Base-by-base conservation (phyloP, 1,140 invertebrate genomes). In the Grapholita molesta region DNA sequence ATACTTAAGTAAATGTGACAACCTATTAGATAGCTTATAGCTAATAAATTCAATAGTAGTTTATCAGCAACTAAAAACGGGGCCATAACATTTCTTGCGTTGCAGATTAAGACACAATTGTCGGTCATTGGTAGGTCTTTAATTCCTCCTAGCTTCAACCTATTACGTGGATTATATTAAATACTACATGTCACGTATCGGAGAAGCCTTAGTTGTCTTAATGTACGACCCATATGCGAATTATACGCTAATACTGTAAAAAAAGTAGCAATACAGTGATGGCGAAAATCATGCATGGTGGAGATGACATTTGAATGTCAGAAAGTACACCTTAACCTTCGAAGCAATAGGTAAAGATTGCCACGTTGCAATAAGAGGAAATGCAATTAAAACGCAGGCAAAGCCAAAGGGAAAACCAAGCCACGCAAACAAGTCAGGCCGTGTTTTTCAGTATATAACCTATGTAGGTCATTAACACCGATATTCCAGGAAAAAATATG, bases 401-500 rank as follows among this genome's bases (percentile, higher is more conserved):
- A 48, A 48, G 18, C 21, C 18, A 48, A 4, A 48, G 42, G 18
- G 21, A 48, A 48, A 48, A 48, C 8, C 42, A 48, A 48, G 6
- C 42, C 9, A 21, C 18, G 42, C 21, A 48, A 61, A 28, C 24
- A 61, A 61, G 24, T 28, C n/a, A 18, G 12, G n/a, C 15, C 42
- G 42, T 53, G 21, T 57, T 57, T 12, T 61, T 42, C 42, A 48
- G 57, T 72, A 65, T 72, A 65, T 38, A 70, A 74, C 68, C 69
- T 80, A 87, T 86, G 76, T 86, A 76, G 88, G 86, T 90, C 86
- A 90, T 86, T 88, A 88, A 85, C 85, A 82, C 79, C 71, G 28
- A 71, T 79, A 76, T 78, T 78, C 76, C 79, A 78, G 81, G 85
- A 81, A 77, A 78, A 77, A 64, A n/a, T 68, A 67, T 69, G 72